phyloP scores from a whole-genome alignment of 2,113 vertebrate genomes.

The Dryoscopus gambensis region DNA sequence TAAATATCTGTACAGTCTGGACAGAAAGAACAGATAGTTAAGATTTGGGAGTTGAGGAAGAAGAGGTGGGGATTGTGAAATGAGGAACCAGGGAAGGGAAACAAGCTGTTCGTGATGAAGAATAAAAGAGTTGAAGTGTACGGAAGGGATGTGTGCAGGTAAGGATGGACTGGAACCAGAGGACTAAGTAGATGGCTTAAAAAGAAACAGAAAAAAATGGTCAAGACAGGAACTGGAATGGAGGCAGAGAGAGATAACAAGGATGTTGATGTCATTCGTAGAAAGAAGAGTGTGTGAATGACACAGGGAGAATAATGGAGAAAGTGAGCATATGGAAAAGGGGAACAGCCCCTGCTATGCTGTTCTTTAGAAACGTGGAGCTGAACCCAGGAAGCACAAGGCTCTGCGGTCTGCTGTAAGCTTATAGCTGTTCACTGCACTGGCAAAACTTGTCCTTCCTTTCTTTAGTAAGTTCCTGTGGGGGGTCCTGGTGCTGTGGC shows the following conservation, averaged over 20 bases:
- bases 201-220: not conserved
- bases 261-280: accelerated
- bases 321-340: not conserved
- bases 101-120: not conserved
- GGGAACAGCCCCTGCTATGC: not conserved
- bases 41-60: not conserved
- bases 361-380: not conserved
- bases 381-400: not conserved
- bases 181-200: not conserved
- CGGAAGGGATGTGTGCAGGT: not conserved
- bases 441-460: not conserved
- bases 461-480: not conserved
- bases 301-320: not conserved
- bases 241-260: not conserved
- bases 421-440: not conserved
- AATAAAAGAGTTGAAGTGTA: not conserved
- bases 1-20: not conserved
- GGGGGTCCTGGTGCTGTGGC: not conserved
- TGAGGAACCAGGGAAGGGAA: not conserved
- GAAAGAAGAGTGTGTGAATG: not conserved
- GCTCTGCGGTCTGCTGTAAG: not conserved
- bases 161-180: not conserved
- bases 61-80: not conserved
- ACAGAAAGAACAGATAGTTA: not conserved
- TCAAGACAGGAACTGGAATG: not conserved